Evolutionary conservation across 2,888 invertebrate species (phyloP), one percentile per base, ranked within the genome.

Genomic region (Serrognathus titanus): DNA sequence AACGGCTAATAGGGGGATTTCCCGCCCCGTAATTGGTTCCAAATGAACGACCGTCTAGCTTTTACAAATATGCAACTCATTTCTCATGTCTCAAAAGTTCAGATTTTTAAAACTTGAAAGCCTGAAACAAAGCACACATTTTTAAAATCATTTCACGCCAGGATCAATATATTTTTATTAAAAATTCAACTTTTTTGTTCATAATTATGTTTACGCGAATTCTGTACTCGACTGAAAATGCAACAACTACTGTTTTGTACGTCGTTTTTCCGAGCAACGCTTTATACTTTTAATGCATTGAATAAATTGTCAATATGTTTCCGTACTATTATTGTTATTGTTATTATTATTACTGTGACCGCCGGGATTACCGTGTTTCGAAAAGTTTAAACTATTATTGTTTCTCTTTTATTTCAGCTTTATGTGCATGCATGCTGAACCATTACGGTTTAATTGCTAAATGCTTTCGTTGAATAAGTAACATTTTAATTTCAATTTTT

Each of bases 331-430:
- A 61, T 52, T 48, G 56, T 61, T 58, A 59, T 59, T 58, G 55
- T 61, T 61, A 61, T 60, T 58, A 57, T 61, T 59, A 61, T 61
- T 61, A 35, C 55, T 53, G 40, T 51, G 60, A 61, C 60, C 58
- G 56, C 51, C 53, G 60, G 53, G 58, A 50, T 61, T 61, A 53
- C 53, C 53, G 39, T 49, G 55, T 55, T 58, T 55, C 56, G 53
- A 55, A 55, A 53, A 58, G 47, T 55, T 55, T 58, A 58, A 31
- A 31, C 24, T 31, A 31, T 31, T 31, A 31, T 31, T 31, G 24
- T 31, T 31, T 31, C 24, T 31, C 24, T 31, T 31, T 31, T 31
- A 31, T 45, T 10, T 45, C 6, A 10, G 20, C 24, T 45, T 45
- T 45, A 45, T 45, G 13, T 6, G 45, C 11, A 45, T 12, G 24